A percentile compares a stretch with the other conserved stretches of the same genome.
These are phyloP conservation scores for Melieria crassipennis DNA, from an alignment of 2,888 invertebrate species.

Conservation along the genomic window DNA sequence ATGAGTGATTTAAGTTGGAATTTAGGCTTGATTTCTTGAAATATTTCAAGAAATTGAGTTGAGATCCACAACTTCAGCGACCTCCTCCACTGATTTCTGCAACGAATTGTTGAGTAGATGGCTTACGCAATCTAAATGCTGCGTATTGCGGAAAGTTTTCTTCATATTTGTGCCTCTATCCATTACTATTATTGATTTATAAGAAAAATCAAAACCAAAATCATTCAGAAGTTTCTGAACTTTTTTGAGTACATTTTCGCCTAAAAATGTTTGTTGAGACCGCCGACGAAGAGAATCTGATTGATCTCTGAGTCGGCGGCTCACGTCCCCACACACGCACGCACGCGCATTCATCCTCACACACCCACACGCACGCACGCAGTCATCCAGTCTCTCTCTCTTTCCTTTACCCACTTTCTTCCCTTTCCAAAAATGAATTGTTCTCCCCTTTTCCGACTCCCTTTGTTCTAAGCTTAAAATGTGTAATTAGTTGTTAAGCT, in stretches of 20 bases:
- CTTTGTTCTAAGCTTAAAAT: too few relatives aligned
- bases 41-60: conserved; percentile 27
- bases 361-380: too few relatives aligned
- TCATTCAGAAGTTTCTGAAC: conserved; percentile 31
- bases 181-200: conserved; percentile 27
- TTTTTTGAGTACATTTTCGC: conserved; percentile 35
- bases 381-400: too few relatives aligned
- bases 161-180: conserved; percentile 32
- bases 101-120: conserved; percentile 27
- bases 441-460: too few relatives aligned
- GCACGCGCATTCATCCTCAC: too few relatives aligned
- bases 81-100: conserved; percentile 25
- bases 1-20: conserved; percentile 11
- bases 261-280: conserved; percentile 12
- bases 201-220: conserved; percentile 31
- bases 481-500: too few relatives aligned
- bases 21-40: conserved; percentile 26
- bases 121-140: conserved; percentile 29
- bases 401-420: too few relatives aligned
- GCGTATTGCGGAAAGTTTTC: conserved; percentile 18
- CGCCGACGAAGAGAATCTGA: too few relatives aligned
- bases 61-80: conserved; percentile 22
- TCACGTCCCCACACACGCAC: too few relatives aligned
- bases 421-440: too few relatives aligned
- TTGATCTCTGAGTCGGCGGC: too few relatives aligned